phyloP scores from a whole-genome alignment of 1,140 invertebrate genomes.

The Aphelenchoides besseyi region DNA sequence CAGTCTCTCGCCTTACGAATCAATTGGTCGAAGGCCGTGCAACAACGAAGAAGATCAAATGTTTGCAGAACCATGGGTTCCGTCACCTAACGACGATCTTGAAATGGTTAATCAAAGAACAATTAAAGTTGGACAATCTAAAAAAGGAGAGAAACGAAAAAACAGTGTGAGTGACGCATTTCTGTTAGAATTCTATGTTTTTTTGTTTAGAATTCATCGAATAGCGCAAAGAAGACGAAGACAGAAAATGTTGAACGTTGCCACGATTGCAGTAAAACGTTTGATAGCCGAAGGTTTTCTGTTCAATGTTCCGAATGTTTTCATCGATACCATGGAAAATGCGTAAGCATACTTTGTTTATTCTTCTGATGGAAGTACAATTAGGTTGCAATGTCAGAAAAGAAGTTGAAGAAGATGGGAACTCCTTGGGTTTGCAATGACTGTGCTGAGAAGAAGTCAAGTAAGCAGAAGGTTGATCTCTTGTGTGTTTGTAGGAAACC shows the following conservation, averaged over 20 bases:
- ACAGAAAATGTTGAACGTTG: background rate
- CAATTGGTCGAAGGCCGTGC: background rate
- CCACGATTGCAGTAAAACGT: slow-evolving; percentile 80
- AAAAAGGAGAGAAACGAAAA: background rate
- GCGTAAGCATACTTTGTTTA: too few relatives aligned
- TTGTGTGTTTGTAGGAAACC: slow-evolving; percentile 92
- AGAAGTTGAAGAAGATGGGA: slow-evolving; percentile 78
- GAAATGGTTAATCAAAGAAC: background rate
- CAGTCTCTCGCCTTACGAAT: background rate
- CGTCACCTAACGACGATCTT: background rate
- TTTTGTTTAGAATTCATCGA: background rate
- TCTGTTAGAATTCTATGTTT: background rate
- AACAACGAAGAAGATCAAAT: background rate
- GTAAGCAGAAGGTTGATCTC: slow-evolving; percentile 76
- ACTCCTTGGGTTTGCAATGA: slow-evolving; percentile 81
- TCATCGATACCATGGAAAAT: slow-evolving; percentile 96
- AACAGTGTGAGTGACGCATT: background rate
- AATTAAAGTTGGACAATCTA: background rate
- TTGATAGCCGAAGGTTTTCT: slow-evolving; percentile 72
- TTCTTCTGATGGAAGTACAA: too few relatives aligned
- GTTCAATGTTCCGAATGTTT: slow-evolving; percentile 93
- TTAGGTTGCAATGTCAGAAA: slow-evolving; percentile 84
- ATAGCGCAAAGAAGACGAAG: background rate
- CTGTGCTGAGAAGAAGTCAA: slow-evolving; percentile 71
- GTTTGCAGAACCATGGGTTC: background rate